A percentile compares a stretch with the other conserved stretches of the same genome.
phyloP scores from a whole-genome alignment of 2,113 vertebrate species.

The Tragelaphus strepsiceros region DNA sequence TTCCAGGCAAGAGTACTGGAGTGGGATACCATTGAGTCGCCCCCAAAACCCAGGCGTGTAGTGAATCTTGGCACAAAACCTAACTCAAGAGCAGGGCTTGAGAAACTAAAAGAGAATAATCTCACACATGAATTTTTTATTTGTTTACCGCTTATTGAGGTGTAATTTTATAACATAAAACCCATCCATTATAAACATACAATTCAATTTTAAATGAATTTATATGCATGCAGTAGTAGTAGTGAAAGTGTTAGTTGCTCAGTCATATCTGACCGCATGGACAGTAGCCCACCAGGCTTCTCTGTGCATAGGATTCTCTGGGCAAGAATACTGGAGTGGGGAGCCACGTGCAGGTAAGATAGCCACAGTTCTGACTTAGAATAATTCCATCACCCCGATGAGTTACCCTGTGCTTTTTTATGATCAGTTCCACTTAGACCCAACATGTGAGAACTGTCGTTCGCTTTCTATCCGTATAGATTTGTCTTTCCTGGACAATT shows the following conservation, averaged over 20 bases:
- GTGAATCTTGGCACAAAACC: not conserved
- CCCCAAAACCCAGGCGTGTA: not conserved
- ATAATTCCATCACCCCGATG: accelerated
- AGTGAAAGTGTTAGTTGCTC: not conserved
- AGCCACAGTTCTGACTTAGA: not conserved
- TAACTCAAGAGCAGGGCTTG: not conserved
- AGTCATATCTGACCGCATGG: not conserved
- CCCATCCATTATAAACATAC: not conserved
- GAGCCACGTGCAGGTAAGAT: accelerated
- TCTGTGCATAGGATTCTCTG: not conserved
- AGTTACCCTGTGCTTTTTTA: not conserved
- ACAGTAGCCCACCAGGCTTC: not conserved
- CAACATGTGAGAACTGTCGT: not conserved
- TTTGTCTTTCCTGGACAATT: not conserved
- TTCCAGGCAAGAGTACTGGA: too few species aligned
- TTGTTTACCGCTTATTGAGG: not conserved
- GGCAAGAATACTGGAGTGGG: not conserved
- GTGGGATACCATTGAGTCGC: too few species aligned
- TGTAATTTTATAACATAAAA: not conserved
- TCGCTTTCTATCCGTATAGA: not conserved
- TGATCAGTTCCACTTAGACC: not conserved
- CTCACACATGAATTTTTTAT: not conserved
- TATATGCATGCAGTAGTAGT: accelerated
- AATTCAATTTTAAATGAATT: not conserved
- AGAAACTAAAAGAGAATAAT: not conserved